Percentiles rank a stretch among this genome's conserved stretches.
Conservation (phyloP, 1,140 invertebrate species). For the Lepidurus arcticus region DNA sequence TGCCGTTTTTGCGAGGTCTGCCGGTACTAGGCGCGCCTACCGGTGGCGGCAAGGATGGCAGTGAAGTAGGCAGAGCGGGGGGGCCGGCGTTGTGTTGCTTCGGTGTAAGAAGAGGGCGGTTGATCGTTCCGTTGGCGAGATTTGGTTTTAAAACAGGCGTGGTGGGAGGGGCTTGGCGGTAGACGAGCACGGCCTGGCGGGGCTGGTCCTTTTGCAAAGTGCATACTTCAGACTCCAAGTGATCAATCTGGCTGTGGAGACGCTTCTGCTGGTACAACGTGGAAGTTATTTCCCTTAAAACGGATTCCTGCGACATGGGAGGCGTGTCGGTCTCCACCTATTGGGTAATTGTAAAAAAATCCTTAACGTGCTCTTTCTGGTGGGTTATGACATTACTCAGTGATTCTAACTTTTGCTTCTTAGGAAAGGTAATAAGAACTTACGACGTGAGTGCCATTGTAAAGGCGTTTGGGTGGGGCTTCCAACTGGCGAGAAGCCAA, state of each 20-base stretch:
- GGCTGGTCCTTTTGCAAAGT: slow-evolving; percentile 59
- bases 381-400: no score
- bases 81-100: slow-evolving; percentile 28
- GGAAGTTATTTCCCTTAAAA: slow-evolving; percentile 75
- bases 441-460: slow-evolving; percentile 24
- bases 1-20: slow-evolving; percentile 64
- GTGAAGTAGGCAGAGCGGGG: background rate
- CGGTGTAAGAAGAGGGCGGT: background rate
- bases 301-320: slow-evolving; percentile 59
- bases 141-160: background rate
- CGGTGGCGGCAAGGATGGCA: slow-evolving; percentile 8
- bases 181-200: slow-evolving; percentile 27
- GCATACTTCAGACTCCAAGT: slow-evolving; percentile 66
- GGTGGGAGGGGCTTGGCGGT: background rate
- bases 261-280: slow-evolving; percentile 73
- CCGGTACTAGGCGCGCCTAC: background rate
- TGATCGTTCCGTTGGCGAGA: no score
- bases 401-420: no score
- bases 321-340: slow-evolving; percentile 34
- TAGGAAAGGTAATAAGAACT: background rate
- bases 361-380: no score
- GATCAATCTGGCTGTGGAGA: slow-evolving; percentile 66
- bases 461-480: slow-evolving; percentile 1
- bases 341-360: background rate
- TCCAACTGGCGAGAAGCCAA: slow-evolving; percentile 33